phyloP scores from a whole-genome alignment of 2,888 invertebrate species.

The Lochmaea capreae region DNA sequence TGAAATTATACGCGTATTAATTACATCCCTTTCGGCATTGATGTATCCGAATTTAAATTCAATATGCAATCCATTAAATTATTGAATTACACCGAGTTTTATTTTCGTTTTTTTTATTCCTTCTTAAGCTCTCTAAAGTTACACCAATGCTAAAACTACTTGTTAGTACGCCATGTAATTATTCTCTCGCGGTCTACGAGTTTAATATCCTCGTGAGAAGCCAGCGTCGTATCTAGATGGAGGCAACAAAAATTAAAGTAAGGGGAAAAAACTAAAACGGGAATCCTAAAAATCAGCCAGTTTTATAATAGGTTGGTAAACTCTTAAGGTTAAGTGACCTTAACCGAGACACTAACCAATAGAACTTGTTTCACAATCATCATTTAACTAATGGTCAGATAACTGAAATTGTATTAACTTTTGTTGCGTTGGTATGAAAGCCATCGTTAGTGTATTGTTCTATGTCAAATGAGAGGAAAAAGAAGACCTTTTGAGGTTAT shows the following conservation, averaged over 20 bases:
- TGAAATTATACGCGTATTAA: background rate
- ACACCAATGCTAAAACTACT: slow-evolving; percentile 53
- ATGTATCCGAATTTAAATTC: background rate
- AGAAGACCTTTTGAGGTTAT: no score
- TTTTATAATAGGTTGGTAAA: no score
- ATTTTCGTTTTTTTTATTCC: slow-evolving; percentile 6
- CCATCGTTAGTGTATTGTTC: no score
- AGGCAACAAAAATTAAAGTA: background rate
- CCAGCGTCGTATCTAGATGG: background rate
- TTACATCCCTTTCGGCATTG: background rate
- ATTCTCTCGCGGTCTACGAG: slow-evolving; percentile 52
- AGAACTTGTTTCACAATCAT: no score
- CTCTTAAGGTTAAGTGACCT: no score
- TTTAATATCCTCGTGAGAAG: slow-evolving; percentile 3
- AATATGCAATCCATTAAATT: slow-evolving; percentile 8
- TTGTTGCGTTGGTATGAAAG: no score
- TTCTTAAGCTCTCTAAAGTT: slow-evolving; percentile 8
- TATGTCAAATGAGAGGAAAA: no score
- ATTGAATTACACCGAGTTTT: background rate
- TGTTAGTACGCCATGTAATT: slow-evolving; percentile 60
- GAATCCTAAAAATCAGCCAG: no score
- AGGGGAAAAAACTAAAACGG: no score
- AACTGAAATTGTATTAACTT: no score
- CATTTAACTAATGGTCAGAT: no score
- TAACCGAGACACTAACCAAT: no score